Evolutionary conservation across 2,888 invertebrate genomes (phyloP), one percentile per base, ranked within the genome.

Genomic region (Masnerella sp.): DNA sequence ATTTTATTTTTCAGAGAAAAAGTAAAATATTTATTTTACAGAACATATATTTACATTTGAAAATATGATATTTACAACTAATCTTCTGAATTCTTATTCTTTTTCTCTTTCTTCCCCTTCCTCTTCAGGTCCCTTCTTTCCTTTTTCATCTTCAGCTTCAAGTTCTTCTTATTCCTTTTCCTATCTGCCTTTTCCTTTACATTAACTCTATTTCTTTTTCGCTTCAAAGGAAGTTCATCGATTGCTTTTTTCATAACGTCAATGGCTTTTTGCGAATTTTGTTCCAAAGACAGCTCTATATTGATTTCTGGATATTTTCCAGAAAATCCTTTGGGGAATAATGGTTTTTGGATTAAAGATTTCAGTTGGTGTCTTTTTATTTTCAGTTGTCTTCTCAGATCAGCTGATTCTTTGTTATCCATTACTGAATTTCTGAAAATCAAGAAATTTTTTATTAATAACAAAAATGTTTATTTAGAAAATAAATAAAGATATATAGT

Each of bases 261-360:
- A 1, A 91, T 88, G 5, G 91, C 91, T 70, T 84, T 89, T 74
- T 87, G 80, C 9, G 73, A 73, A 40, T 78, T 75, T 15, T 88
- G 79, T 17, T 80, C 79, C 5, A 84, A 76, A 9, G 85, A 75
- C 3, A 85, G 78, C 0, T 82, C 77, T 1, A 82, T 77, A 71
- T 82, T 84, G 0, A 89, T 86, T 1, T 86, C 84, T 2, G 91
- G 90, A 84, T 90, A 92, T 79, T 90, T 91, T 78, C 91, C 92
- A 61, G 91, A 93, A 83, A 93, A 93, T 0, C 93, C 93, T 80
- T 88, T 90, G 0, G 94, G 93, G 79, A 93, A 92, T 28, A 93
- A 82, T 0, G 93, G 92, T 38, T 90, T 90, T 0, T 88, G 84
- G 12, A 94, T 80, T 47, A 93, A 80, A 0, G 85, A 74, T 8